These are phyloP conservation scores for Lordiphosa clarofinis DNA, from an alignment of 1,140 invertebrate genomes.

Conservation along the genomic window DNA sequence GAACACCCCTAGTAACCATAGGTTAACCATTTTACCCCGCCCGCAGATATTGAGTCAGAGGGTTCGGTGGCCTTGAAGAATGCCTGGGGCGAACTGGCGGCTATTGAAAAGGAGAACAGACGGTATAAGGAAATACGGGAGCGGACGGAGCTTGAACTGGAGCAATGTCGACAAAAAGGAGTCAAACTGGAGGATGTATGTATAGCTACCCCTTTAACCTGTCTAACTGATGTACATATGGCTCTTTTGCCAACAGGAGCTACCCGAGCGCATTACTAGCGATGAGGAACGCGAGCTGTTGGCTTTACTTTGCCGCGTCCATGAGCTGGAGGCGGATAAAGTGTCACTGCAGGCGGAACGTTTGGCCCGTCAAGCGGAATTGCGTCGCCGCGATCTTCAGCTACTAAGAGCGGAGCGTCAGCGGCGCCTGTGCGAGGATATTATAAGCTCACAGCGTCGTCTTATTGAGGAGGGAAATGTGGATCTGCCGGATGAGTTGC, in stretches of 20 bases:
- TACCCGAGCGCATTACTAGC: constrained; percentile 90
- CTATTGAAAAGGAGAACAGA: constrained; percentile 91
- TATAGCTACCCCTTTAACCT: background rate
- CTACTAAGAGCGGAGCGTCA: constrained; percentile 91
- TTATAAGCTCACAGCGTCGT: constrained; percentile 91
- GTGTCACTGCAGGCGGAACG: constrained; percentile 91
- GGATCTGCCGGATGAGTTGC: constrained; percentile 87
- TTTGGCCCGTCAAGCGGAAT: constrained; percentile 90
- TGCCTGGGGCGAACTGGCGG: constrained; percentile 90
- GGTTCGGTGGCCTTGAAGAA: constrained; percentile 89
- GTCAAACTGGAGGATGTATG: constrained; percentile 90
- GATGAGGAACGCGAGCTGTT: constrained; percentile 92
- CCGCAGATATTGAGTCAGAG: constrained; percentile 80
- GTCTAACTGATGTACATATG: background rate
- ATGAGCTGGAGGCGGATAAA: constrained; percentile 95
- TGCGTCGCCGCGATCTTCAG: constrained; percentile 90
- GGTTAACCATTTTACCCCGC: too few species aligned
- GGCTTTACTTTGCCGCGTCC: constrained; percentile 90
- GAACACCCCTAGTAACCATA: too few species aligned
- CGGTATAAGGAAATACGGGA: constrained; percentile 87
- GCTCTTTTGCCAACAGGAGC: constrained; percentile 82
- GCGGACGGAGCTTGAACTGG: constrained; percentile 89
- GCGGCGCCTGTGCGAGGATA: constrained; percentile 92
- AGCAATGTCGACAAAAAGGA: constrained; percentile 86
- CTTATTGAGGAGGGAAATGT: constrained; percentile 90